These are phyloP conservation scores for Beroe forskalii DNA, from an alignment of 37 sponge, comb jelly and placozoan species.

Conservation along the genomic window DNA sequence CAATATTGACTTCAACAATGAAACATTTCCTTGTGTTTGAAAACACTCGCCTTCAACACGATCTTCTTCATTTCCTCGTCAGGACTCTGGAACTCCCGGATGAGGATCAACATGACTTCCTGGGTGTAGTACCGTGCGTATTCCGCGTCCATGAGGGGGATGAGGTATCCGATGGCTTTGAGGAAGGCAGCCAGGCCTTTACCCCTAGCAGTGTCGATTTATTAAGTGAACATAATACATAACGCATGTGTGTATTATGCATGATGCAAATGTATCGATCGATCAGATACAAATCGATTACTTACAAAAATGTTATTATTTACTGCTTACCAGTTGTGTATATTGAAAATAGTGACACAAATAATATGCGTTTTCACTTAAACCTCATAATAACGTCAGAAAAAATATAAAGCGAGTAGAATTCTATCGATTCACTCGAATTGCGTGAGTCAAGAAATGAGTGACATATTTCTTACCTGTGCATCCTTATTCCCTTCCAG, in stretches of 20 bases:
- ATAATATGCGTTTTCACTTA: too few relatives aligned
- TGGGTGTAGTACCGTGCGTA: constrained; percentile 94
- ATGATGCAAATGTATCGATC: too few relatives aligned
- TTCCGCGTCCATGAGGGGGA: constrained; percentile 98
- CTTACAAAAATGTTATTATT: too few relatives aligned
- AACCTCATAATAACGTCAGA: too few relatives aligned
- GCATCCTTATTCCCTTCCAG: constrained; percentile 86
- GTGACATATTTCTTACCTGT: constrained; percentile 60
- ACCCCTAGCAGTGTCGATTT: constrained; percentile 52
- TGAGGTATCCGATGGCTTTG: constrained; percentile 98
- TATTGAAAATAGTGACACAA: too few relatives aligned
- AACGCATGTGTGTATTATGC: too few relatives aligned
- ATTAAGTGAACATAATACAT: constrained; percentile 5
- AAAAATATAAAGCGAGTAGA: too few relatives aligned
- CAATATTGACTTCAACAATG: too few relatives aligned
- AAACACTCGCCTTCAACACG: constrained; percentile 91
- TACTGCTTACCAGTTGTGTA: too few relatives aligned
- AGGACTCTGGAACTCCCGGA: constrained; percentile 95
- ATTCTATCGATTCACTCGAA: too few relatives aligned
- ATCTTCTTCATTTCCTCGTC: constrained; percentile 99
- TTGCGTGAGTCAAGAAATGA: not conserved
- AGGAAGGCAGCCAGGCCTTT: constrained; percentile 98
- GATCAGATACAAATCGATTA: too few relatives aligned
- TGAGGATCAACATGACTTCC: constrained; percentile 96
- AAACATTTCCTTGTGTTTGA: too few relatives aligned